Conservation (phyloP, 2,797 vertebrate genomes). For the Chloroceryle amazona region DNA sequence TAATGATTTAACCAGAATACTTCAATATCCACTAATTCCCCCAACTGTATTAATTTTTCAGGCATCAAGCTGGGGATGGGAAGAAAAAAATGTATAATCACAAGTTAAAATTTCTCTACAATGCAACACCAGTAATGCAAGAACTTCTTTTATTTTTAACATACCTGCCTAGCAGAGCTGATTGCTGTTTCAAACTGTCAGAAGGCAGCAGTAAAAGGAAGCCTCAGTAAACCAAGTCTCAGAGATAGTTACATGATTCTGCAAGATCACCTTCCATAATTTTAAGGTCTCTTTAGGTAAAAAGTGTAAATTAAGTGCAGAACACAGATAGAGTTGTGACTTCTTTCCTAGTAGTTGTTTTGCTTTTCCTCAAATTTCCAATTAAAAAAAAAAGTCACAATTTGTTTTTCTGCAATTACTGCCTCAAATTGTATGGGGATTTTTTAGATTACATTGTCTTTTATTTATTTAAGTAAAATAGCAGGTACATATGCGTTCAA, state of each 20-base stretch:
- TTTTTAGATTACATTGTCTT: not conserved
- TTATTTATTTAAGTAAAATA: constrained; percentile 1
- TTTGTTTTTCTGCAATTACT: not conserved
- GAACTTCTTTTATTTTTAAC: not conserved
- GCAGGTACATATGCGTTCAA: not conserved
- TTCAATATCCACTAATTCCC: not conserved
- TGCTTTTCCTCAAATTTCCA: not conserved
- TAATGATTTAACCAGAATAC: not conserved
- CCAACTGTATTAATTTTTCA: not conserved
- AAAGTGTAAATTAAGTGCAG: not conserved
- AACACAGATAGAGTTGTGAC: not conserved
- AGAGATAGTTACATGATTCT: not conserved
- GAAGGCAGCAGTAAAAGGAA: not conserved
- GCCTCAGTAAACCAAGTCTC: not conserved
- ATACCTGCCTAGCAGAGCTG: not conserved
- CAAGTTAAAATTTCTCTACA: not conserved
- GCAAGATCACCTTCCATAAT: not conserved
- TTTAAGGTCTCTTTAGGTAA: not conserved
- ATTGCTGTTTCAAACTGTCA: not conserved
- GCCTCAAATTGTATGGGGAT: not conserved
- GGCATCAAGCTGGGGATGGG: not conserved
- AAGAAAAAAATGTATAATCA: not conserved
- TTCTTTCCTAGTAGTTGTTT: not conserved
- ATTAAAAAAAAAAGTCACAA: not conserved
- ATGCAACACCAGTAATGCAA: not conserved